Evolutionary conservation across 2,888 invertebrate genomes (phyloP), one percentile per base, ranked within the genome.

Genomic region (Vesta saturnalis): DNA sequence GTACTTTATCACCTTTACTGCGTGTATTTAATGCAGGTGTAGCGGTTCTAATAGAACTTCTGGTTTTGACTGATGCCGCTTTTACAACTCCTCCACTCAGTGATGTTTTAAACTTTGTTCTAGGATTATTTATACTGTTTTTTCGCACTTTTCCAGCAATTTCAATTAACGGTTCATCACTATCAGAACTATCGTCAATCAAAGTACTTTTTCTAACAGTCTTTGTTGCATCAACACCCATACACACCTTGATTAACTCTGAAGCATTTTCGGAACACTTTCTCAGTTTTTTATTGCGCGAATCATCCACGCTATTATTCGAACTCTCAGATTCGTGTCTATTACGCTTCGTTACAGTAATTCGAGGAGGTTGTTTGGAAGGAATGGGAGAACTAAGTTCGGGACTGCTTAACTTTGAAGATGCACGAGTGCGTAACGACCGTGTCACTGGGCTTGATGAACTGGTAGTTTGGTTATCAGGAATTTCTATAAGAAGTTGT

Each of bases 401-500:
- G 0, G 91, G 91, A 77, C 90, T 90, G 79, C 87, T 89, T 76
- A 91, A 83, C 77, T 91, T 91, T 79, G 90, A 90, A 75, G 90
- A 89, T 16, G 91, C 90, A 55, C 91, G 85, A 18, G 91, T 92
- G 60, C 91, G 85, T 8, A 75, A 71, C 19, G 81, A 82, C 56
- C 84, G 76, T 12, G 86, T 85, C 12, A 82, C 82, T 10, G 83
- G 84, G 70, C 83, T 83, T 2, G 82, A 81, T 14, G 82, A 83
- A 74, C 81, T 81, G 75, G 80, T 79, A 54, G 78, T 77, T 60
- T 80, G 80, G 69, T 80, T 80, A 64, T 80, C 81, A 1, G 95
- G 95, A 76, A 95, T 95, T 82, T 95, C 95, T 76, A 95, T 95
- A 1, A 94, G 87, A 76, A 95, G 87, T 80, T 94, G 94, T 78